Conservation (phyloP, 2,113 vertebrate species). For the Leiothrix lutea region DNA sequence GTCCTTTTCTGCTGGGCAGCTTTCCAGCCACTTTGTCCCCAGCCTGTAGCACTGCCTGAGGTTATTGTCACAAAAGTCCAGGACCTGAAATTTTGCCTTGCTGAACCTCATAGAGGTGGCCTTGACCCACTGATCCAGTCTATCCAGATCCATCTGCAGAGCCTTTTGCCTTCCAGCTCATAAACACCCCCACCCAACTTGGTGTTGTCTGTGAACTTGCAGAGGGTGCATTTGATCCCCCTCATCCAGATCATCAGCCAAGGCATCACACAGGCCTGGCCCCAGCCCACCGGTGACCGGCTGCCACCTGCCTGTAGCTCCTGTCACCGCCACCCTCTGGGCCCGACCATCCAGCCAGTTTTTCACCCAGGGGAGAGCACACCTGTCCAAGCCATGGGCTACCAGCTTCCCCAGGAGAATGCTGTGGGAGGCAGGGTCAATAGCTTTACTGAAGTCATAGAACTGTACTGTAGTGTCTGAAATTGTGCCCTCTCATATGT, state of each 20-base stretch:
- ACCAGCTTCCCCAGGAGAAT: background rate
- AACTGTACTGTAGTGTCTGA: background rate
- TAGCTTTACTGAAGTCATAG: background rate
- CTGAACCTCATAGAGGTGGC: background rate
- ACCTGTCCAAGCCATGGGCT: background rate
- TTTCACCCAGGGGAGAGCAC: background rate
- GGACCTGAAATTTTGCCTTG: background rate
- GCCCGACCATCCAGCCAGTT: rapidly evolving
- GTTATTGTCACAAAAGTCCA: background rate
- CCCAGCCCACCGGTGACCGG: rapidly evolving
- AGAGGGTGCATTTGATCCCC: background rate
- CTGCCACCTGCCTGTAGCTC: background rate
- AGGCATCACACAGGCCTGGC: background rate
- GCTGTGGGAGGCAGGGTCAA: background rate
- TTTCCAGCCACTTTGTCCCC: background rate
- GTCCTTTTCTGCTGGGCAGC: background rate
- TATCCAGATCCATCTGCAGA: background rate
- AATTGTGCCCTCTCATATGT: rapidly evolving
- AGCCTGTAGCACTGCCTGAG: background rate
- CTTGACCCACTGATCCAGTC: background rate
- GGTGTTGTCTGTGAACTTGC: rapidly evolving
- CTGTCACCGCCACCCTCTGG: background rate
- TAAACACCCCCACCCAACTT: rapidly evolving
- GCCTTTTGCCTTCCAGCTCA: background rate
- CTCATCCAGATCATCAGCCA: background rate